These are phyloP conservation scores for Therioaphis trifolii DNA, from an alignment of 2,888 invertebrate species.

Conservation along the genomic window DNA sequence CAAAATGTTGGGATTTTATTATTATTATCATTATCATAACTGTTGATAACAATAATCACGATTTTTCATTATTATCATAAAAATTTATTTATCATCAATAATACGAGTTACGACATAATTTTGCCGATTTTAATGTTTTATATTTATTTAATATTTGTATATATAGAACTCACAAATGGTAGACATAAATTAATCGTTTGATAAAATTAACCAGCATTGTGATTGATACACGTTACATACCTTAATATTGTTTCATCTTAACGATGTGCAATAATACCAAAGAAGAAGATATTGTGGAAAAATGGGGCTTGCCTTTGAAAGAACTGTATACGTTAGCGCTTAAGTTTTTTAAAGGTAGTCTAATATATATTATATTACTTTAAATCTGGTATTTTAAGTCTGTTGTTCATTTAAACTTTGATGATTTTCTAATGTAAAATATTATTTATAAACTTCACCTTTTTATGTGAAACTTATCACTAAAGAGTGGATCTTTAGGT, in stretches of 20 bases:
- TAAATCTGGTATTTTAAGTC: neutral
- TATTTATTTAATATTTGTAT: too few relatives aligned
- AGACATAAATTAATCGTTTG: too few relatives aligned
- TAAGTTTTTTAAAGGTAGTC: conserved; percentile 91
- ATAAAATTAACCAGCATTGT: neutral
- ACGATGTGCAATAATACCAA: conserved; percentile 54
- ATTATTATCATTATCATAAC: neutral
- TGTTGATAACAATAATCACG: conserved; percentile 16
- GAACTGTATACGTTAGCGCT: conserved; percentile 91
- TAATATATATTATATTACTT: neutral
- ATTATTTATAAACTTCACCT: too few relatives aligned
- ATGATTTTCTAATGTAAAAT: too few relatives aligned
- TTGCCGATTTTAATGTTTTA: neutral
- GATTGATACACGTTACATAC: neutral
- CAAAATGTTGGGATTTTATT: conserved; percentile 14
- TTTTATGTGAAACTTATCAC: too few relatives aligned
- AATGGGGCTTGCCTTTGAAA: conserved; percentile 77
- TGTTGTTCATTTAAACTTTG: neutral
- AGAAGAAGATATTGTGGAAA: conserved; percentile 57
- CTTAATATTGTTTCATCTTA: neutral
- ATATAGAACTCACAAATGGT: too few relatives aligned
- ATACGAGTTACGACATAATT: neutral
- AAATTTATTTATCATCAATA: neutral
- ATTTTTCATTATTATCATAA: neutral
- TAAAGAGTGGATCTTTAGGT: too few relatives aligned